Conservation (phyloP, 2,888 invertebrate species). For the Heliconius hortense region DNA sequence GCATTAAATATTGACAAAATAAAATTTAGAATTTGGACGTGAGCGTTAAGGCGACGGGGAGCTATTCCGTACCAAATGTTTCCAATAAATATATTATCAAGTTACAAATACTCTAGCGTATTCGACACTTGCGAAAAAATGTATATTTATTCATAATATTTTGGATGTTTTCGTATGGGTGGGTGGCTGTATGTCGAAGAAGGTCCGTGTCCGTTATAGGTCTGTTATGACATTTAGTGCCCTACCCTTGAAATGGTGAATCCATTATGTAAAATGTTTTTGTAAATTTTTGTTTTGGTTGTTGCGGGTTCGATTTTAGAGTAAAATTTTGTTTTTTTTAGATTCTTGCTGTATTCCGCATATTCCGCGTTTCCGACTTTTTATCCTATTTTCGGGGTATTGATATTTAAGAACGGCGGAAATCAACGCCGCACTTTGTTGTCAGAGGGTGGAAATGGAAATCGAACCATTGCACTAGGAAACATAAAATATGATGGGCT, state of each 20-base stretch:
- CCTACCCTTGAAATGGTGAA: background rate
- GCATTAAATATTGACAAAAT: conserved; percentile 81
- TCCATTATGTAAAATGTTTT: background rate
- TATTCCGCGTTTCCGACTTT: background rate
- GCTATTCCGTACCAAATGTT: conserved; percentile 75
- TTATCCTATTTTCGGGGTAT: background rate
- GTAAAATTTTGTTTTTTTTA: too few relatives aligned
- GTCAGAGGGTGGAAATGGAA: background rate
- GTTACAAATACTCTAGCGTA: conserved; percentile 72
- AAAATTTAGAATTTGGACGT: conserved; percentile 78
- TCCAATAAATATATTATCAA: conserved; percentile 80
- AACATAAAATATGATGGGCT: background rate
- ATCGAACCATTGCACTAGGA: background rate
- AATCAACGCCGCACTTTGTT: background rate
- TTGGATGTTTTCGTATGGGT: conserved; percentile 35
- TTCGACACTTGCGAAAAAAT: conserved; percentile 55
- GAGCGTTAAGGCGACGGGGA: conserved; percentile 66
- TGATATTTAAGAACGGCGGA: background rate
- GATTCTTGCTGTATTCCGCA: too few relatives aligned
- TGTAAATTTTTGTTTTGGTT: too few relatives aligned
- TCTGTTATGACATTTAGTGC: conserved; percentile 10
- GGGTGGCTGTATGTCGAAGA: background rate
- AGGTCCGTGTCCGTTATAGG: conserved; percentile 9
- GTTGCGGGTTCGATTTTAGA: too few relatives aligned
- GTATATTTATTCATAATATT: conserved; percentile 47